A percentile compares a stretch with the other conserved stretches of the same genome.
phyloP scores from a whole-genome alignment of 1,140 invertebrate genomes.

The Neodiprion lecontei region DNA sequence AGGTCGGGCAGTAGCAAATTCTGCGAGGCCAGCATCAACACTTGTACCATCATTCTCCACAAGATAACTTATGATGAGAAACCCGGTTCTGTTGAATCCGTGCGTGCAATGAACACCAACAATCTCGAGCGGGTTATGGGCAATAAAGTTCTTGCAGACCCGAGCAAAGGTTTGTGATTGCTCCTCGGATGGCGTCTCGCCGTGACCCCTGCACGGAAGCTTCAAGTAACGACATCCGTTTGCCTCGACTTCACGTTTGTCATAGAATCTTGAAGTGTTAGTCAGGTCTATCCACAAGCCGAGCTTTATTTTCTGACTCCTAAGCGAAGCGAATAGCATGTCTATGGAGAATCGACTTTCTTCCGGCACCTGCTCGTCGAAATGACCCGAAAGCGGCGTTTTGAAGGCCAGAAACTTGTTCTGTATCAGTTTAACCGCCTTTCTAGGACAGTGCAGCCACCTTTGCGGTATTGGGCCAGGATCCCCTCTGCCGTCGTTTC shows the following conservation, averaged over 20 bases:
- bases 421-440: slow-evolving; percentile 75
- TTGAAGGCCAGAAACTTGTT: slow-evolving; percentile 92
- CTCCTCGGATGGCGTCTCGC: slow-evolving; percentile 77
- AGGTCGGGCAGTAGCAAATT: slow-evolving; percentile 76
- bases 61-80: slow-evolving; percentile 90
- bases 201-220: slow-evolving; percentile 86
- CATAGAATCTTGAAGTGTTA: slow-evolving; percentile 93
- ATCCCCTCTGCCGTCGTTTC: slow-evolving; percentile 38
- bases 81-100: slow-evolving; percentile 98
- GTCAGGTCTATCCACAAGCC: slow-evolving; percentile 97
- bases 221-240: slow-evolving; percentile 84
- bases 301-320: slow-evolving; percentile 80
- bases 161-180: slow-evolving; percentile 82
- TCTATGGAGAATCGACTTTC: slow-evolving; percentile 81
- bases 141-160: slow-evolving; percentile 80
- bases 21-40: slow-evolving; percentile 79
- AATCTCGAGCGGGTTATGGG: slow-evolving; percentile 78
- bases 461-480: slow-evolving; percentile 81
- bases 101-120: slow-evolving; percentile 98
- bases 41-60: slow-evolving; percentile 80
- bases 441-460: slow-evolving; percentile 93
- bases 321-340: slow-evolving; percentile 81
- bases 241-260: slow-evolving; percentile 78
- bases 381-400: slow-evolving; percentile 82
- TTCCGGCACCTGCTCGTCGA: slow-evolving; percentile 81